Base-by-base conservation (phyloP, 2,888 invertebrate species). In the Eumerus sabulonum region DNA sequence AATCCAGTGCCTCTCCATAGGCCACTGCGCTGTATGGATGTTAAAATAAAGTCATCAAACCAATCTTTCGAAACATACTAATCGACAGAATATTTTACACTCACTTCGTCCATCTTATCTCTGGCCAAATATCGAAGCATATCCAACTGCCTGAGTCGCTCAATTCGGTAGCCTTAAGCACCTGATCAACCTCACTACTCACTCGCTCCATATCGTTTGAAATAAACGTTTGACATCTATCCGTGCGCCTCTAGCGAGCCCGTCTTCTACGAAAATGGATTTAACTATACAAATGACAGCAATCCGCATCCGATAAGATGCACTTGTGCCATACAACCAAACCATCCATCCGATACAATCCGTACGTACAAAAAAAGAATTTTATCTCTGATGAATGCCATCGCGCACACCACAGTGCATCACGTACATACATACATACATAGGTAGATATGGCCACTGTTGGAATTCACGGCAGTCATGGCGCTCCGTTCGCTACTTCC, bases 301-400 rank as follows among this genome's bases (percentile, higher is more conserved):
- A 74, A 79, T 74, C 74, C 64, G 38, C 57, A 79, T 79, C 79
- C 74, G 79, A 79, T 79, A 79, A 79, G 67, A 35, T 45, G 50
- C 73, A 64, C 73, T 72, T 56, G 51, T 57, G 68, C 27, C 27
- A 27, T 27, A 27, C 27, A 7, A 27, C 53, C 13, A 59, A 60
- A 45, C 57, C 27, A 79, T 64, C 54, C 59, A 56, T 64, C 45
- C 68, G 56, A 60, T 79, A n/a, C n/a, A n/a, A n/a, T n/a, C n/a
- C n/a, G n/a, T n/a, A 79, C 74, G 79, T 74, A 74, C 3, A 18
- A 27, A 27, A 27, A 27, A 70, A 51, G 68, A 64, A 79, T 70
- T 60, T 79, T 79, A 79, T 79, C 79, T 68, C 3, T 68, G 79
- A 74, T 74, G 63, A 79, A 74, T 74, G 54, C 79, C 60, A 79